Percentiles rank a stretch among this genome's conserved stretches.
These are phyloP conservation scores for Calonectris borealis DNA, from an alignment of 2,113 vertebrate species.

Conservation along the genomic window DNA sequence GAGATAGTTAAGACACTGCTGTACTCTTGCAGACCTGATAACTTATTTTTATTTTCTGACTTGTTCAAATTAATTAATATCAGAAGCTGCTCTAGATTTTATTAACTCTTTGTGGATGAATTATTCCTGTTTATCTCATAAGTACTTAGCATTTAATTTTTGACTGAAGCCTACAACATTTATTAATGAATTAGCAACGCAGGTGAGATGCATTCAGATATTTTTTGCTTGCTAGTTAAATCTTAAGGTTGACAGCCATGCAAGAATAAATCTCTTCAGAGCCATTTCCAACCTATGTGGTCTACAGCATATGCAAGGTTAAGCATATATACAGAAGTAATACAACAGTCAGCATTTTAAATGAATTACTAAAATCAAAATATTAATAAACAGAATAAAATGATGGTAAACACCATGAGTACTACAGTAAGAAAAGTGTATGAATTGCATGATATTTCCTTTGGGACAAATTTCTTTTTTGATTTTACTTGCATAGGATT, in stretches of 20 bases:
- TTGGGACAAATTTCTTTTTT: not conserved
- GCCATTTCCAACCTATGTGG: not conserved
- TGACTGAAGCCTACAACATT: not conserved
- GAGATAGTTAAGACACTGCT: not conserved
- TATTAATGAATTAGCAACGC: not conserved
- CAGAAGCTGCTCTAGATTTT: not conserved
- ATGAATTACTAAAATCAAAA: not conserved
- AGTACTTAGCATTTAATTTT: not conserved
- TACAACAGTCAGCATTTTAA: not conserved
- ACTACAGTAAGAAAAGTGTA: not conserved
- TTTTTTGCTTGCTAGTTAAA: not conserved
- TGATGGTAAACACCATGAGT: not conserved
- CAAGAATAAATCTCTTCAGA: not conserved
- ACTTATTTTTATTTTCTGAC: not conserved
- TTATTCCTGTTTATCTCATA: not conserved
- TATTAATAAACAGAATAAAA: not conserved
- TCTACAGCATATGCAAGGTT: not conserved
- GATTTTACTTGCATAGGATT: not conserved
- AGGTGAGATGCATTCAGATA: not conserved
- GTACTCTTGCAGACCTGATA: not conserved
- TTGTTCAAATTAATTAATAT: not conserved
- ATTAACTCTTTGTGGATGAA: not conserved
- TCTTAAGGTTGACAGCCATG: not conserved
- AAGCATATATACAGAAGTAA: not conserved
- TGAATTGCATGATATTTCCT: not conserved